Percentiles rank a stretch among this genome's conserved stretches.
These are phyloP conservation scores for Crotalus helleri DNA, from an alignment of 2,113 vertebrate genomes.

Conservation along the genomic window DNA sequence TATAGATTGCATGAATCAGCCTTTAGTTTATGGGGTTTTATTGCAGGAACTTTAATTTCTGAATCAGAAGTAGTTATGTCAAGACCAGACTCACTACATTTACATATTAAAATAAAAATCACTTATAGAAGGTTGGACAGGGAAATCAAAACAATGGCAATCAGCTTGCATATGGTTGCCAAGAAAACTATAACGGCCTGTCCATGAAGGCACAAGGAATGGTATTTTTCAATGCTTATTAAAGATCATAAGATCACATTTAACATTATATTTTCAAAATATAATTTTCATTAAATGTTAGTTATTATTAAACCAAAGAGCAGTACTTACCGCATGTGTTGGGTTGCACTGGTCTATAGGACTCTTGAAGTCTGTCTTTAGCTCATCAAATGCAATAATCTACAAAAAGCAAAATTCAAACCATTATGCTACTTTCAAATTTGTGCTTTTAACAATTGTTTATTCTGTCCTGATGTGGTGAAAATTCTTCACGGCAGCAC, in stretches of 20 bases:
- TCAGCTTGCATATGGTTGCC: not conserved
- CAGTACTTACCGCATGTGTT: slow-evolving; percentile 86
- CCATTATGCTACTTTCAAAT: not conserved
- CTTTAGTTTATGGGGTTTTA: not conserved
- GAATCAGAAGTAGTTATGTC: not conserved
- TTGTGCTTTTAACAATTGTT: not conserved
- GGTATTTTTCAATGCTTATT: not conserved
- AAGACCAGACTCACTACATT: not conserved
- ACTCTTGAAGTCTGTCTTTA: slow-evolving; percentile 97
- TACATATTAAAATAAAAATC: slow-evolving; percentile 11
- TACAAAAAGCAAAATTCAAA: slow-evolving; percentile 66
- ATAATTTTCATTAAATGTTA: not conserved
- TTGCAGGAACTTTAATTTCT: slow-evolving; percentile 5
- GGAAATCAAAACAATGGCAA: not conserved
- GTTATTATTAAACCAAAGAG: not conserved
- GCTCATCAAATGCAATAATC: slow-evolving; percentile 98
- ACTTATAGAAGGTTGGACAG: not conserved
- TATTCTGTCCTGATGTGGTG: not conserved
- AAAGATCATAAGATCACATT: not conserved
- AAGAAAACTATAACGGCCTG: not conserved
- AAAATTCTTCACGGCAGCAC: not conserved
- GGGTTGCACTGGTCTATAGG: slow-evolving; percentile 98
- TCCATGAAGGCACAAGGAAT: not conserved
- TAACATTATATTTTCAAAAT: not conserved
- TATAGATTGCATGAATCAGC: not conserved